Percentiles rank a stretch among this genome's conserved stretches.
phyloP scores from a whole-genome alignment of 2,888 invertebrate species.

The Hydropsyche betteni region DNA sequence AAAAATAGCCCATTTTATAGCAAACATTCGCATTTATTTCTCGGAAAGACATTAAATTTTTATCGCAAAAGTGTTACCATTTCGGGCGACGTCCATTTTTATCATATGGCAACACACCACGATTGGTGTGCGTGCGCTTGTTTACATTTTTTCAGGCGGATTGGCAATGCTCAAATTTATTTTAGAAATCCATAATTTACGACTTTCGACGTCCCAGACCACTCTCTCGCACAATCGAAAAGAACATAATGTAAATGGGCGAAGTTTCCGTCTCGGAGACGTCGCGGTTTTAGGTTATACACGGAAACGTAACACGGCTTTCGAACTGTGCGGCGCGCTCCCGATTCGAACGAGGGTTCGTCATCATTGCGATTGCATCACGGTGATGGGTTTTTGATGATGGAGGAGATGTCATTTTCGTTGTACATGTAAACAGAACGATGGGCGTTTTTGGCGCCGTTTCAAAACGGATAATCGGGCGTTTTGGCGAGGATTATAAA shows the following conservation, averaged over 20 bases:
- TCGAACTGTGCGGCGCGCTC: background rate
- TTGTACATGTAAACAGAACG: background rate
- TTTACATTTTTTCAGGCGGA: constrained; percentile 22
- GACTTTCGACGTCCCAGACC: too few relatives aligned
- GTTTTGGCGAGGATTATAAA: background rate
- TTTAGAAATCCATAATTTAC: background rate
- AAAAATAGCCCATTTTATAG: too few relatives aligned
- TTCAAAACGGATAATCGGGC: background rate
- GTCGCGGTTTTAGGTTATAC: constrained; percentile 13
- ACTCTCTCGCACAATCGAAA: constrained; percentile 2
- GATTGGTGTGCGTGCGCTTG: background rate
- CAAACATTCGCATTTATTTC: too few relatives aligned
- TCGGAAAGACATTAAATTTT: too few relatives aligned
- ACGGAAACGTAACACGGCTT: background rate
- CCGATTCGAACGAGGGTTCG: background rate
- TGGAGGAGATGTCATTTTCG: too few relatives aligned
- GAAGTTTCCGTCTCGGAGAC: background rate
- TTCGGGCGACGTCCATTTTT: background rate
- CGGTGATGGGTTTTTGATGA: too few relatives aligned
- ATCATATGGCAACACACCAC: background rate
- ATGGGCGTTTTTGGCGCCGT: background rate
- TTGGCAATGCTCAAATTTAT: background rate
- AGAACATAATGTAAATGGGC: background rate
- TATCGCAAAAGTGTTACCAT: background rate
- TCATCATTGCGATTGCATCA: too few relatives aligned